A percentile compares a stretch with the other conserved stretches of the same genome.
phyloP scores from a whole-genome alignment of 2,888 invertebrate genomes.

The Diarsia brunnea region DNA sequence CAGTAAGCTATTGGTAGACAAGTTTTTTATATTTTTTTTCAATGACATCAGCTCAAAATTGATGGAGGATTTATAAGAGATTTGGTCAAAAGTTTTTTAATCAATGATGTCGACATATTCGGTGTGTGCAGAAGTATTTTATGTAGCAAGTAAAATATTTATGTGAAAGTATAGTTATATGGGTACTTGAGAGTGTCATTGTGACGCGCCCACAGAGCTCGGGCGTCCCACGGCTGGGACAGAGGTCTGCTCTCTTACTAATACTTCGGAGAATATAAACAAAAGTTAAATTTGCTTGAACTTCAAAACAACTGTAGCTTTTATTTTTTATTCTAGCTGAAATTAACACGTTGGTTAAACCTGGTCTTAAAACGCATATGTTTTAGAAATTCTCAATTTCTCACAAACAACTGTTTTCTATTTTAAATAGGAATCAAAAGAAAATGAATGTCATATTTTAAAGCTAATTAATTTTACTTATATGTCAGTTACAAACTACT shows the following conservation, averaged over 20 bases:
- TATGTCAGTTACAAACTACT: slow-evolving; percentile 36
- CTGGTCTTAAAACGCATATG: neutral
- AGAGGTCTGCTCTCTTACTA: neutral
- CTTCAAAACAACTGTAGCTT: neutral
- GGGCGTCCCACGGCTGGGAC: neutral
- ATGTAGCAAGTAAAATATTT: neutral
- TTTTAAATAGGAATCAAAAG: slow-evolving; percentile 5
- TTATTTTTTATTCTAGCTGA: neutral
- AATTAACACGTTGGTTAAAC: neutral
- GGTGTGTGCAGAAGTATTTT: slow-evolving; percentile 2
- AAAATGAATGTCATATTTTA: slow-evolving; percentile 1
- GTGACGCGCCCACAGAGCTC: neutral
- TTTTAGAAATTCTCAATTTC: neutral
- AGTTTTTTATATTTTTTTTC: slow-evolving; percentile 52
- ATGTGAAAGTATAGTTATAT: neutral
- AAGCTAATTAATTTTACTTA: slow-evolving; percentile 18
- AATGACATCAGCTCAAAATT: slow-evolving; percentile 51
- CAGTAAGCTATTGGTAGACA: slow-evolving; percentile 37
- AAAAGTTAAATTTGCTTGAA: neutral
- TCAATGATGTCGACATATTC: slow-evolving; percentile 11
- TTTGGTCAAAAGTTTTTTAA: slow-evolving; percentile 52
- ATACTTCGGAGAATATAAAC: neutral
- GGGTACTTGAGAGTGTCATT: neutral
- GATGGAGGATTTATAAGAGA: slow-evolving; percentile 27
- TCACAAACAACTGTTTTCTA: neutral